phyloP scores from a whole-genome alignment of 2,113 vertebrate species.

The Paraplagusia blochii region DNA sequence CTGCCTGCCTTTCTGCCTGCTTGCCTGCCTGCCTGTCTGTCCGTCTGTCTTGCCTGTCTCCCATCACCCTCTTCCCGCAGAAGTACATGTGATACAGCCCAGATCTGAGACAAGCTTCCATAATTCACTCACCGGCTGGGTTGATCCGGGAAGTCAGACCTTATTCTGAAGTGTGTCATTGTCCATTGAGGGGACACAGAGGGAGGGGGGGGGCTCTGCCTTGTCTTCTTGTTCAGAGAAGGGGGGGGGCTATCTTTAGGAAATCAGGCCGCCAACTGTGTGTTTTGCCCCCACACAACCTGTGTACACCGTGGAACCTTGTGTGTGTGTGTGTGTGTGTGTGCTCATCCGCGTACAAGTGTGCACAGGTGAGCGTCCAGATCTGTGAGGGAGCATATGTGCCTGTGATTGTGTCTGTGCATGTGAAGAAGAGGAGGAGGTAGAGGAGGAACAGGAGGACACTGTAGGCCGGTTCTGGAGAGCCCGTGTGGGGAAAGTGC shows the following conservation, averaged over 20 bases:
- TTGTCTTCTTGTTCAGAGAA: constrained; percentile 8
- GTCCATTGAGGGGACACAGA: constrained; percentile 1
- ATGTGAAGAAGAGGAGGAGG: background rate
- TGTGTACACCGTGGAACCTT: constrained; percentile 36
- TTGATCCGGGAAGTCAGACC: constrained; percentile 36
- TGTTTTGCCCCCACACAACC: constrained; percentile 44
- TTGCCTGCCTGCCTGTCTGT: constrained; percentile 30
- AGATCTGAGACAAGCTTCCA: constrained; percentile 31
- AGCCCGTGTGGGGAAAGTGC: constrained; percentile 20
- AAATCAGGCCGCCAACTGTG: constrained; percentile 56
- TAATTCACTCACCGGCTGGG: constrained; percentile 27
- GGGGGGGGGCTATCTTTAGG: constrained; percentile 43
- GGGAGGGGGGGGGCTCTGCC: constrained; percentile 14
- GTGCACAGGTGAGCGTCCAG: constrained; percentile 47
- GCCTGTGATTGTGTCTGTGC: constrained; percentile 4
- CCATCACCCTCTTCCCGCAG: constrained; percentile 28
- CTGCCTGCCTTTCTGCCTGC: constrained; percentile 52
- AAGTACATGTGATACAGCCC: constrained; percentile 35
- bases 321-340: constrained; percentile 51
- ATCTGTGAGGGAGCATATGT: constrained; percentile 11
- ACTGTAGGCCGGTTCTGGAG: constrained; percentile 25
- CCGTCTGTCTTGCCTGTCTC: constrained; percentile 46
- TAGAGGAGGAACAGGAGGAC: constrained; percentile 8
- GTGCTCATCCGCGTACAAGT: constrained; percentile 48
- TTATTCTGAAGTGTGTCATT: constrained; percentile 35